These are phyloP conservation scores for Hemaris fuciformis DNA, from an alignment of 2,888 invertebrate genomes.

Conservation along the genomic window DNA sequence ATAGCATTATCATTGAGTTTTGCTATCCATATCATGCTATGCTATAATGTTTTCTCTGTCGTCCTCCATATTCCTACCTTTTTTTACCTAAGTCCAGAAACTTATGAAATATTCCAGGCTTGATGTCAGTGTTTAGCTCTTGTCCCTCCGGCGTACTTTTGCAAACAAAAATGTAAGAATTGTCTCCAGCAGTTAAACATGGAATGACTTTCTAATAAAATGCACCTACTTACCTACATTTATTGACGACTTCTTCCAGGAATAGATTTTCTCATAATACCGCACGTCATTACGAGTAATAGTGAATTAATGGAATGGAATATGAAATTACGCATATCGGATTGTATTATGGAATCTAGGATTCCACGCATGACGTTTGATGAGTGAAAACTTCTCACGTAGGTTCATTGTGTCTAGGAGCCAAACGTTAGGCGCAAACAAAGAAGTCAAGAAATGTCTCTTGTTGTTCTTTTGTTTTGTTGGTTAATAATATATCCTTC, in stretches of 20 bases:
- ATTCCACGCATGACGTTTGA: conserved; percentile 32
- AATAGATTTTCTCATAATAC: background rate
- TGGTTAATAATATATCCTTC: background rate
- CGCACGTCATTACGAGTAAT: background rate
- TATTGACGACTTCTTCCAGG: background rate
- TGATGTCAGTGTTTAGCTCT: too few species aligned
- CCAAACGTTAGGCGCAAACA: conserved; percentile 26
- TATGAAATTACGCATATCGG: conserved; percentile 20
- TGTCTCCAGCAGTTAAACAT: too few species aligned
- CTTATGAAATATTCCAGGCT: too few species aligned
- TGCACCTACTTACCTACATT: too few species aligned
- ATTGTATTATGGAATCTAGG: conserved; percentile 27
- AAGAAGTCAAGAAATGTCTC: conserved; percentile 16
- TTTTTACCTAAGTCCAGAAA: too few species aligned
- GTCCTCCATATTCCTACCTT: too few species aligned
- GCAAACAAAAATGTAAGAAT: too few species aligned
- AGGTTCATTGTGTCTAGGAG: conserved; percentile 29
- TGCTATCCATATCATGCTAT: too few species aligned
- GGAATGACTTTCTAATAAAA: too few species aligned
- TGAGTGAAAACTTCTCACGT: conserved; percentile 42
- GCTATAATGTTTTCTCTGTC: too few species aligned
- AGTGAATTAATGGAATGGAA: background rate
- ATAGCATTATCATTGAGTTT: too few species aligned
- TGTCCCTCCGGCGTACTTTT: too few species aligned
- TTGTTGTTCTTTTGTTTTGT: background rate